Conservation (phyloP, 2,113 vertebrate species). For the Cynopterus brachyotis region DNA sequence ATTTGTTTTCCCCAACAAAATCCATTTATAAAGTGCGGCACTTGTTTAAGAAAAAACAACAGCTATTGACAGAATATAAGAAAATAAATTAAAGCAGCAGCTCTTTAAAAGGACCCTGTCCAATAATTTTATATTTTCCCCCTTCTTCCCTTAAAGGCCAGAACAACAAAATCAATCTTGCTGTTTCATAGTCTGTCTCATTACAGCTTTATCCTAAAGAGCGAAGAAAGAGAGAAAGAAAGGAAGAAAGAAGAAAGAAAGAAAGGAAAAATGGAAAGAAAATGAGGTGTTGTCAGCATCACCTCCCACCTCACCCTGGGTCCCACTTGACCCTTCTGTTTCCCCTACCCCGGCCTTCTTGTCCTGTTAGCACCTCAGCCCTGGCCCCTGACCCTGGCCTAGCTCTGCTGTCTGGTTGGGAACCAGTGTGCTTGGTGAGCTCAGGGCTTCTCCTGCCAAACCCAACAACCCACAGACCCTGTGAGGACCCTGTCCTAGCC, state of each 20-base stretch:
- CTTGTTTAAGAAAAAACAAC: slow-evolving; percentile 76
- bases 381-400: background rate
- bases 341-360: background rate
- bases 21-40: slow-evolving; percentile 80
- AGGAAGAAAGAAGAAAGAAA: background rate
- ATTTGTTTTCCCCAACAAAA: slow-evolving; percentile 75
- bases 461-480: background rate
- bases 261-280: background rate
- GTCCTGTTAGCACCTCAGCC: no score
- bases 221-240: background rate
- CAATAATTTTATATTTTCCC: slow-evolving; percentile 80
- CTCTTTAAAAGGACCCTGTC: slow-evolving; percentile 79
- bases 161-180: slow-evolving; percentile 79
- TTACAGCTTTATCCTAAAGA: slow-evolving; percentile 75
- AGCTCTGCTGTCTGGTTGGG: background rate
- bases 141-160: slow-evolving; percentile 78
- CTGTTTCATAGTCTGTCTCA: slow-evolving; percentile 57
- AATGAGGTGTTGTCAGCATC: background rate
- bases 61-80: slow-evolving; percentile 83
- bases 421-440: background rate
- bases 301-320: rapidly evolving
- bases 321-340: background rate
- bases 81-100: slow-evolving; percentile 81
- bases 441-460: background rate
- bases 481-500: background rate